Percentiles rank a stretch among this genome's conserved stretches.
phyloP scores from a whole-genome alignment of 2,797 vertebrate genomes.

The Poeciliopsis gracilis region DNA sequence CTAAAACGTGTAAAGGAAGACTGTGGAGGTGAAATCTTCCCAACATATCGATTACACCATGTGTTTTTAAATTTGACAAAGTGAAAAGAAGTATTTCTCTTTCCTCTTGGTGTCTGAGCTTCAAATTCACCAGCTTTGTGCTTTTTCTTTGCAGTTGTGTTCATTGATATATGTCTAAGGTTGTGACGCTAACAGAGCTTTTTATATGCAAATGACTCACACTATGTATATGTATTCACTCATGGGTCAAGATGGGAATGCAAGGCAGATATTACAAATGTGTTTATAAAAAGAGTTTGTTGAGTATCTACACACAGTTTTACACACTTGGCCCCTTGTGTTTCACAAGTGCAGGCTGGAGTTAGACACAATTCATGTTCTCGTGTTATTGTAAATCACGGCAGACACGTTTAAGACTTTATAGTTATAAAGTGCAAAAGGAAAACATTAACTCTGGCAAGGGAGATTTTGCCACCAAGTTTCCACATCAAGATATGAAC shows the following conservation, averaged over 20 bases:
- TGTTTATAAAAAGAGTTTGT: background rate
- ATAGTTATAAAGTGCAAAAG: background rate
- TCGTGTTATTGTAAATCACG: background rate
- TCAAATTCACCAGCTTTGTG: background rate
- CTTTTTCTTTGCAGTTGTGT: background rate
- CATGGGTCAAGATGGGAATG: background rate
- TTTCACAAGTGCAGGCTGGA: background rate
- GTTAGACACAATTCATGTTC: background rate
- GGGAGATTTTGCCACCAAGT: background rate
- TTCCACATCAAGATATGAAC: background rate
- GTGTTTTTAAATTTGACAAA: background rate
- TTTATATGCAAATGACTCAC: conserved; percentile 13
- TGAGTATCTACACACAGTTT: background rate
- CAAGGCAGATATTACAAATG: background rate
- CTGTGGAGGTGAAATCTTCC: too few species aligned
- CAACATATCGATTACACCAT: background rate
- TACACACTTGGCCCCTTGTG: background rate
- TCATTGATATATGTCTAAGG: background rate
- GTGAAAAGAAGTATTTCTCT: background rate
- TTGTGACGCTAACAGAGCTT: background rate
- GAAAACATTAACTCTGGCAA: background rate
- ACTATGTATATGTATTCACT: background rate
- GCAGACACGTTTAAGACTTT: background rate
- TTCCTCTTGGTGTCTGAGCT: background rate
- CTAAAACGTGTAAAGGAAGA: background rate